These are phyloP conservation scores for Podarcis cretensis DNA, from an alignment of 2,113 vertebrate species.

Conservation along the genomic window DNA sequence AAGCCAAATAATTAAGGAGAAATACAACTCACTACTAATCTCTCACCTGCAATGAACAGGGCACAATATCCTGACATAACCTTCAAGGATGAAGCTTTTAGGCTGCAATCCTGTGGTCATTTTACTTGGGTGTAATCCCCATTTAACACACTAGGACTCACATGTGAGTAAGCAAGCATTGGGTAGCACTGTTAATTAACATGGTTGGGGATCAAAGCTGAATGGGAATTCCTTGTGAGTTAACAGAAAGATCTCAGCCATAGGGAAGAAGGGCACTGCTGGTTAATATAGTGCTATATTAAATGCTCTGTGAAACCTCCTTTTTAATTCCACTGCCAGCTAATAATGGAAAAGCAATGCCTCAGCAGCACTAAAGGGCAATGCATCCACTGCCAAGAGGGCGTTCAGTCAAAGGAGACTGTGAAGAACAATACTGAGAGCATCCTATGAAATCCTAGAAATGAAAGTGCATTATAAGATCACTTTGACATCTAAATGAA, in stretches of 20 bases:
- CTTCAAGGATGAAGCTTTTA: neutral
- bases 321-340: neutral
- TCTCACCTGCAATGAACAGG: neutral
- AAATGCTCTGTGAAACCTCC: neutral
- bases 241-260: neutral
- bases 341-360: neutral
- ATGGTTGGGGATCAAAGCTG: neutral
- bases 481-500: neutral
- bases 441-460: neutral
- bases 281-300: neutral
- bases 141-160: neutral
- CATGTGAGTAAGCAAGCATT: neutral
- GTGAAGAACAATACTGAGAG: neutral
- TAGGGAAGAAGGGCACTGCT: neutral
- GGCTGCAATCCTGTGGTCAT: neutral
- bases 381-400: neutral
- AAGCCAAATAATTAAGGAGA: neutral
- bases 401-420: neutral
- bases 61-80: neutral
- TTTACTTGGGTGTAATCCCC: neutral
- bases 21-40: neutral
- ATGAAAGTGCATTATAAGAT: neutral
- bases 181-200: neutral
- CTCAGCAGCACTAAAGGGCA: neutral
- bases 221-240: neutral